Evolutionary conservation across 2,113 vertebrate species (phyloP).

Genomic region (Onychostruthus taczanowskii): DNA sequence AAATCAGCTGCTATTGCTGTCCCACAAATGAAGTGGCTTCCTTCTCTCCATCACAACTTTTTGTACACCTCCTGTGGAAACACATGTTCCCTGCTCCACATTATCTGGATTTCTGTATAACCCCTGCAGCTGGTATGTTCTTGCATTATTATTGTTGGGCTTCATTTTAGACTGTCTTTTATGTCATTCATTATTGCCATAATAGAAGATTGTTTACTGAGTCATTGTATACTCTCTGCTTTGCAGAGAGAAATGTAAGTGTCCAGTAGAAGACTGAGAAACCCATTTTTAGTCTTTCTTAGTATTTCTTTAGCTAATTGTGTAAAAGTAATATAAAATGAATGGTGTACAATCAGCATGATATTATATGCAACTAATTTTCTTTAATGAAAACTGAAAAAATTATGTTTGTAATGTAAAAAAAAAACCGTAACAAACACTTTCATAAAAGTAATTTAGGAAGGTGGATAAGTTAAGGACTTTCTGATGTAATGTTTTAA

Average conservation of each 20-base stretch:
- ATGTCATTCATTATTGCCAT: not conserved
- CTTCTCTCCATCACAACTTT: not conserved
- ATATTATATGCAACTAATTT: not conserved
- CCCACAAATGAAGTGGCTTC: not conserved
- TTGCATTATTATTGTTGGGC: not conserved
- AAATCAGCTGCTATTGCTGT: not conserved
- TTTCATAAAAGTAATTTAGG: not conserved
- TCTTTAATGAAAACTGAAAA: not conserved
- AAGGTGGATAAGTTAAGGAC: not conserved
- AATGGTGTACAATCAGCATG: not conserved
- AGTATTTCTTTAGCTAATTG: not conserved
- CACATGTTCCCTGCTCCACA: not conserved
- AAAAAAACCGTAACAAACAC: not conserved
- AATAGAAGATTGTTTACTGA: not conserved
- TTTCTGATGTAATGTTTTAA: not conserved
- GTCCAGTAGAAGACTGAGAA: not conserved
- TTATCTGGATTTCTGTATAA: conserved; percentile 1
- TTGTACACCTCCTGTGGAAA: not conserved
- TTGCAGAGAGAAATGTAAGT: not conserved
- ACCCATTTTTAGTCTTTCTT: not conserved
- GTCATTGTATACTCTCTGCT: not conserved
- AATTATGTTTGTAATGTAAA: not conserved
- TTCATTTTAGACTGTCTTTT: not conserved
- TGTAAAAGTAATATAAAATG: not conserved
- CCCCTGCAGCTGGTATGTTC: conserved; percentile 40